phyloP scores from a whole-genome alignment of 2,888 invertebrate species.

The Tryphoninae sp. region DNA sequence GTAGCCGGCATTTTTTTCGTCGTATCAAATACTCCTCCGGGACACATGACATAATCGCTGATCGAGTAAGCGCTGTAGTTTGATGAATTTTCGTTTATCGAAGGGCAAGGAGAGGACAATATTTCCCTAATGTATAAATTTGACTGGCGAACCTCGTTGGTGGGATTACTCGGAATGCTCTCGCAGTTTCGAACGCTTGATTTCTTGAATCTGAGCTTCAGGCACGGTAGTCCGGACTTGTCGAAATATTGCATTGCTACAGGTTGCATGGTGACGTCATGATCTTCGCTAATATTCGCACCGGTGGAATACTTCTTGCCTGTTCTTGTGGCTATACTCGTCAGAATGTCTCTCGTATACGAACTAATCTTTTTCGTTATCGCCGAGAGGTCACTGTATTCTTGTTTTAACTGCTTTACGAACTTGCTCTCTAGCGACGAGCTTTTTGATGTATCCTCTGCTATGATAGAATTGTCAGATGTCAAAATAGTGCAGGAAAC shows the following conservation, averaged over 20 bases:
- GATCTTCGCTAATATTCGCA: neutral
- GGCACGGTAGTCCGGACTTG: conserved; percentile 47
- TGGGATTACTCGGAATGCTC: neutral
- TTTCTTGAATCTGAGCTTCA: conserved; percentile 66
- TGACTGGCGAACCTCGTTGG: neutral
- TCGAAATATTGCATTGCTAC: conserved; percentile 60
- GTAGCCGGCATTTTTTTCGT: conserved; percentile 19
- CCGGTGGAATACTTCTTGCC: conserved; percentile 53
- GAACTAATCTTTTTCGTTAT: conserved; percentile 70
- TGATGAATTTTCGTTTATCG: conserved; percentile 36
- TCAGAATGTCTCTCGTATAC: conserved; percentile 70
- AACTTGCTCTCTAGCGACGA: conserved; percentile 63
- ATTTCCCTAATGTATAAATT: conserved; percentile 63
- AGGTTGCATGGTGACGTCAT: conserved; percentile 27
- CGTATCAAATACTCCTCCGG: conserved; percentile 5
- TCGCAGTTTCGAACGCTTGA: conserved; percentile 60
- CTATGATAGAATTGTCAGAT: conserved; percentile 10
- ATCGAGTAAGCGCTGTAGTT: conserved; percentile 40
- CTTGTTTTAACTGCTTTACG: conserved; percentile 66
- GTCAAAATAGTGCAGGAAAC: conserved; percentile 68
- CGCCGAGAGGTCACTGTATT: conserved; percentile 69
- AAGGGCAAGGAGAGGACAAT: conserved; percentile 35
- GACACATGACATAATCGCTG: conserved; percentile 41
- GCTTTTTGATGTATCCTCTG: conserved; percentile 20
- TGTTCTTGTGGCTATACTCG: conserved; percentile 60